A percentile compares a stretch with the other conserved stretches of the same genome.
phyloP scores from a whole-genome alignment of 2,888 invertebrate genomes.

The Dryobota labecula region DNA sequence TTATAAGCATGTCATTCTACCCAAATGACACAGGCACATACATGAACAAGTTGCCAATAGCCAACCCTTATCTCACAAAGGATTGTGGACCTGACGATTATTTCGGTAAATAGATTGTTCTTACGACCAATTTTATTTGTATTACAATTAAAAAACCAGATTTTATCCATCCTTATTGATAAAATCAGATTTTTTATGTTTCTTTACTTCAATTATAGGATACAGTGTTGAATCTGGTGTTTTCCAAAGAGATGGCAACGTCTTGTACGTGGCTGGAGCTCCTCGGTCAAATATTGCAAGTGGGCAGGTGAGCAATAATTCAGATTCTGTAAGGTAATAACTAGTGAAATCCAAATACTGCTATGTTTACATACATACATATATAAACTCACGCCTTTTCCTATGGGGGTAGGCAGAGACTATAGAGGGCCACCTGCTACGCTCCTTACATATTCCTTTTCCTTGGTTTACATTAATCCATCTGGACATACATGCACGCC shows the following conservation, averaged over 20 bases:
- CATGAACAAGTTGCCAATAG: conserved; percentile 75
- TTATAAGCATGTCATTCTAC: conserved; percentile 76
- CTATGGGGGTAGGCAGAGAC: no score
- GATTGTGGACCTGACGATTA: conserved; percentile 86
- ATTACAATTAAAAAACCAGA: no score
- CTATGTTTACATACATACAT: no score
- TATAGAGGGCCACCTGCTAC: no score
- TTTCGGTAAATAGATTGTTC: conserved; percentile 80
- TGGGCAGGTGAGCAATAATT: conserved; percentile 78
- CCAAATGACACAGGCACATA: conserved; percentile 66
- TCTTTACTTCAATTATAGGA: conserved; percentile 75
- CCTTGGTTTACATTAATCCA: no score
- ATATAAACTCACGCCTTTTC: no score
- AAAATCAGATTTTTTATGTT: neutral
- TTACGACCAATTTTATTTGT: no score
- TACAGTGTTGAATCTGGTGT: conserved; percentile 90
- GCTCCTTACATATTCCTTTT: no score
- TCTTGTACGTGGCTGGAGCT: conserved; percentile 88
- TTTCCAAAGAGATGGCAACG: conserved; percentile 78
- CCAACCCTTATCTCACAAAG: conserved; percentile 81
- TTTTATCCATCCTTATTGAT: no score
- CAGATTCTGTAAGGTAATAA: neutral
- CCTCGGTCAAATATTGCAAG: conserved; percentile 85
- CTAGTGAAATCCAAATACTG: neutral
- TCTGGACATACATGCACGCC: no score